Percentiles rank a stretch among this genome's conserved stretches.
Conservation (phyloP, 2,888 invertebrate genomes). For the Lydus trimaculatus region DNA sequence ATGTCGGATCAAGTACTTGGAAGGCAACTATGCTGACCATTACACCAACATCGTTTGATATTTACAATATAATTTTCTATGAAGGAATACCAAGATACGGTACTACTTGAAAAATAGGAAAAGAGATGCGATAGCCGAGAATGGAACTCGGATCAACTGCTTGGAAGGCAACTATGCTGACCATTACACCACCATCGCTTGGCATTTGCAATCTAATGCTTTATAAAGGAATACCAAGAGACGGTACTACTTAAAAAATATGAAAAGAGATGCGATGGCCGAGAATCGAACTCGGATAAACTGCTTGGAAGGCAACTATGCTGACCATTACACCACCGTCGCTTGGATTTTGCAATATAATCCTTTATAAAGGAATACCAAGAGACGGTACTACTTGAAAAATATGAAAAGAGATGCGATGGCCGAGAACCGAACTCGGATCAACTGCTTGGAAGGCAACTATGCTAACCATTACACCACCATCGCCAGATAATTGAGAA, state of each 20-base stretch:
- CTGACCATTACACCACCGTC: constrained; percentile 37
- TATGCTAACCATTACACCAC: constrained; percentile 61
- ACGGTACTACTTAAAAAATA: not conserved
- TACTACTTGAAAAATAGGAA: not conserved
- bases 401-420: constrained; percentile 44
- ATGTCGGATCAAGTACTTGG: constrained; percentile 62
- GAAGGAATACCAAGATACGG: no score
- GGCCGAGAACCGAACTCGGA: constrained; percentile 46
- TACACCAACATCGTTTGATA: no score
- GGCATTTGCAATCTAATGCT: no score
- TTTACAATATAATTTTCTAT: no score
- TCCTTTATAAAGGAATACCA: not conserved
- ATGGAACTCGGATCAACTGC: constrained; percentile 63
- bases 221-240: no score
- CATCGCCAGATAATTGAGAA: constrained; percentile 20
- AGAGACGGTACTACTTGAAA: constrained; percentile 50
- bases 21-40: constrained; percentile 62
- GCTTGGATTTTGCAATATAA: no score
- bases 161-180: constrained; percentile 63
- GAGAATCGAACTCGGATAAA: constrained; percentile 54
- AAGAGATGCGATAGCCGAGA: constrained; percentile 60
- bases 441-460: constrained; percentile 62
- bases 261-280: not conserved
- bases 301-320: constrained; percentile 62
- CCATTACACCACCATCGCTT: constrained; percentile 57